Evolutionary conservation across 1,140 invertebrate species (phyloP).

Genomic region (Littorina saxatilis): DNA sequence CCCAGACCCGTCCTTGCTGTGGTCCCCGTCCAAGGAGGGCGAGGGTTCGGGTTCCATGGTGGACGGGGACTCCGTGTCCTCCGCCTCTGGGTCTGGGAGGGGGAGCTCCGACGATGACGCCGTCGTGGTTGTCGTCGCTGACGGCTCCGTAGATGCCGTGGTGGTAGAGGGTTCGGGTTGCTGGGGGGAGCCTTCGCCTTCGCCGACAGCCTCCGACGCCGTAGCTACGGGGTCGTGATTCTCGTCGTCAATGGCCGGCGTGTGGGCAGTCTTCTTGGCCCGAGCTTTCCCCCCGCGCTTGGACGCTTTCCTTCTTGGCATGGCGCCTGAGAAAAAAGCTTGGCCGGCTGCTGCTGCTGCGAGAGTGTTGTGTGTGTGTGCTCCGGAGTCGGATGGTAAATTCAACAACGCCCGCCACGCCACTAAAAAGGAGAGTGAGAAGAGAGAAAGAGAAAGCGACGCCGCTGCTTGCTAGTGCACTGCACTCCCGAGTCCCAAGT

Average conservation of each 20-base stretch:
- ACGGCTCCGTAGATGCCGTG: too few relatives aligned
- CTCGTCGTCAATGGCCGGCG: background rate
- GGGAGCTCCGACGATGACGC: background rate
- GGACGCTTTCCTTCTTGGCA: constrained; percentile 27
- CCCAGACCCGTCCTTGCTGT: constrained; percentile 32
- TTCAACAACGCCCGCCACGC: background rate
- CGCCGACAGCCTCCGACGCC: background rate
- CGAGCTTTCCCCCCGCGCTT: constrained; percentile 9
- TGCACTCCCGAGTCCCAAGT: background rate
- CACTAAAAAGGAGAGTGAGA: background rate
- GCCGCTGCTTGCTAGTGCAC: background rate
- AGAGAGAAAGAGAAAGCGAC: background rate
- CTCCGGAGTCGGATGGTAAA: too few relatives aligned
- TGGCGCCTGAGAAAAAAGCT: background rate
- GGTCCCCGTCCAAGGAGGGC: constrained; percentile 21
- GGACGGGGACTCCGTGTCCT: constrained; percentile 16
- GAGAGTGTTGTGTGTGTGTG: too few relatives aligned
- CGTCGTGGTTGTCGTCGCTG: background rate
- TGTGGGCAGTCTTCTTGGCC: constrained; percentile 9
- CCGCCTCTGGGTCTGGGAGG: constrained; percentile 23
- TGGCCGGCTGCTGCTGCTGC: background rate
- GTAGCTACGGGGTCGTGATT: background rate
- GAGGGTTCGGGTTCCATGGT: background rate
- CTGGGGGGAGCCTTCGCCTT: background rate
- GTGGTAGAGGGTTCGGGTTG: background rate